Percentiles rank a stretch among this genome's conserved stretches.
These are phyloP conservation scores for Empis stercorea DNA, from an alignment of 2,888 invertebrate species.

Conservation along the genomic window DNA sequence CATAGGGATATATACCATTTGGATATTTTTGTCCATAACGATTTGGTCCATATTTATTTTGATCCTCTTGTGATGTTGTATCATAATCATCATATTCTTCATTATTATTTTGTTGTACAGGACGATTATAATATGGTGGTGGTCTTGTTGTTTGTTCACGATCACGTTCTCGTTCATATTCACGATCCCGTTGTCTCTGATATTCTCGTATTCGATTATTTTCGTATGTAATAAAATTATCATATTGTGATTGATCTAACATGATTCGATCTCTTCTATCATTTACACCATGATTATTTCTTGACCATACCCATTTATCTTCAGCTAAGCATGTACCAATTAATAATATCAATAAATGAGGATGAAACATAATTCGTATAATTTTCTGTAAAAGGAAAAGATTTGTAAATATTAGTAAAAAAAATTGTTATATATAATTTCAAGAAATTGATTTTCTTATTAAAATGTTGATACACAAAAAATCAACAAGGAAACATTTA, in stretches of 20 bases:
- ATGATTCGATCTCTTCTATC: slow-evolving; percentile 2
- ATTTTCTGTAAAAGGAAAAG: not conserved
- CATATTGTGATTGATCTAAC: slow-evolving; percentile 5
- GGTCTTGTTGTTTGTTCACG: slow-evolving; percentile 29
- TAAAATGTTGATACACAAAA: no score
- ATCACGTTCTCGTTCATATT: slow-evolving; percentile 14
- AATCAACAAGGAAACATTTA: no score
- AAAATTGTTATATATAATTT: no score
- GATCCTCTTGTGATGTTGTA: slow-evolving; percentile 34
- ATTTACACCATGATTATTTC: slow-evolving; percentile 12
- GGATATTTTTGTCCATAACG: slow-evolving; percentile 15
- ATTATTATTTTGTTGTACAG: not conserved
- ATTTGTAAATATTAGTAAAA: not conserved
- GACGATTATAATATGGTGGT: slow-evolving; percentile 16
- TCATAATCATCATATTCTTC: slow-evolving; percentile 23
- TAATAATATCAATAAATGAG: not conserved
- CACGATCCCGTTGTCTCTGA: slow-evolving; percentile 5
- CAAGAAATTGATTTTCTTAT: no score
- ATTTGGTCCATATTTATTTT: slow-evolving; percentile 21
- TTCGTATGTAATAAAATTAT: slow-evolving; percentile 7
- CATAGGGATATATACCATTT: slow-evolving; percentile 11
- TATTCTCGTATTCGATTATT: slow-evolving; percentile 14
- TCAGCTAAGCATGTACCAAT: slow-evolving; percentile 12
- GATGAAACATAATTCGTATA: no score
- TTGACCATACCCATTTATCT: slow-evolving; percentile 31